phyloP scores from a whole-genome alignment of 2,797 vertebrate genomes.

The Moxostoma hubbsi region DNA sequence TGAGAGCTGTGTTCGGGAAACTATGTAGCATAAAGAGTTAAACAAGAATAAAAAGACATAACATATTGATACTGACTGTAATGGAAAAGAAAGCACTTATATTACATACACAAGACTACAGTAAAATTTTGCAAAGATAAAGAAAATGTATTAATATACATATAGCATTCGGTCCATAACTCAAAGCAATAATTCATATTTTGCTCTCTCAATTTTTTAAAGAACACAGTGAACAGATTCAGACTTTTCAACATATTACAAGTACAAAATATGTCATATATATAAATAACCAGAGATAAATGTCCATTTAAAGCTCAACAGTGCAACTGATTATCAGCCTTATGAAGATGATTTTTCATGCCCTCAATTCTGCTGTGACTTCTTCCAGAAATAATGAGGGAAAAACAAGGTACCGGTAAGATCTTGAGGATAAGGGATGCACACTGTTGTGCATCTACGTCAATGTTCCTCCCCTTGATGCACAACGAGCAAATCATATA shows the following conservation, averaged over 20 bases:
- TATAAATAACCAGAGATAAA: not conserved
- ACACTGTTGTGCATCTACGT: conserved; percentile 12
- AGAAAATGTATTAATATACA: too few relatives aligned
- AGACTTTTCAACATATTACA: too few relatives aligned
- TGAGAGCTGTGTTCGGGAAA: not conserved
- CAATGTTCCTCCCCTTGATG: conserved; percentile 42
- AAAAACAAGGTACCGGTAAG: not conserved
- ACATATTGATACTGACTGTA: not conserved
- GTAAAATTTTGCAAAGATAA: too few relatives aligned
- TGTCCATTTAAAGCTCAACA: not conserved
- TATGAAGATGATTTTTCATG: not conserved
- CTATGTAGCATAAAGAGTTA: not conserved
- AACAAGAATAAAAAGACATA: too few relatives aligned
- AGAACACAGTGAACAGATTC: too few relatives aligned
- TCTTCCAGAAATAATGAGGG: conserved; percentile 5
- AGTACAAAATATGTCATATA: not conserved
- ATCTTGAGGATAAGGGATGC: conserved; percentile 38
- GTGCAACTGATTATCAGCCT: not conserved
- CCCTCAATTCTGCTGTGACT: conserved; percentile 21
- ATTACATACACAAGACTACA: not conserved
- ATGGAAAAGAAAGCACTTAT: not conserved
- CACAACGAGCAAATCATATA: conserved; percentile 42
- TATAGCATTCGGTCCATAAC: too few relatives aligned
- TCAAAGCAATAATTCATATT: too few relatives aligned
- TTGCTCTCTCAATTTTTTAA: too few relatives aligned